Percentiles rank a stretch among this genome's conserved stretches.
Evolutionary conservation across 2,797 vertebrate species (phyloP).

Genomic region (Chaetodon trifasciatus): DNA sequence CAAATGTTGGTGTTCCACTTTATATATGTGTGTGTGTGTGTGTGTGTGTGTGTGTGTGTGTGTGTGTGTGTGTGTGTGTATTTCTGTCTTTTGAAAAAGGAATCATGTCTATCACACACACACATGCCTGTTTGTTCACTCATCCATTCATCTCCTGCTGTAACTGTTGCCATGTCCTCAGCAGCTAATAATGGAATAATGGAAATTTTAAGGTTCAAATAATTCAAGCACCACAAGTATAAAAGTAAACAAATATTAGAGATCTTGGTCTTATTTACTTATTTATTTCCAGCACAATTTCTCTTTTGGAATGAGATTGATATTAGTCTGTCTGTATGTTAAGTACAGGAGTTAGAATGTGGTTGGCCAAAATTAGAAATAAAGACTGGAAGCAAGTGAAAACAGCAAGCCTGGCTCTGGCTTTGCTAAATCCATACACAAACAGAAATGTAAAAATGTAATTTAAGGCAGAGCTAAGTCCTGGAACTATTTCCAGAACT

Average conservation of each 20-base stretch:
- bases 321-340: background rate
- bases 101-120: background rate
- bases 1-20: constrained; percentile 28
- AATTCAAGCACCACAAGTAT: background rate
- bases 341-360: no score
- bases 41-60: background rate
- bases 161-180: constrained; percentile 40
- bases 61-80: constrained; percentile 7
- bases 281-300: no score
- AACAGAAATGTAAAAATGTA: no score
- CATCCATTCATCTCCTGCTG: background rate
- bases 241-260: background rate
- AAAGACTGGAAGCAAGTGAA: no score
- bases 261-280: background rate
- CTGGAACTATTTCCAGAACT: no score
- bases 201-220: background rate
- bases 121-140: no score
- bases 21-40: background rate
- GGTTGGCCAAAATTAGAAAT: no score
- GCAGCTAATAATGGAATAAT: background rate
- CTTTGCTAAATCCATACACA: no score
- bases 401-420: no score
- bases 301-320: background rate
- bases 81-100: no score
- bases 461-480: no score